These are phyloP conservation scores for Percina caprodes DNA, from an alignment of 2,113 vertebrate species.

Conservation along the genomic window DNA sequence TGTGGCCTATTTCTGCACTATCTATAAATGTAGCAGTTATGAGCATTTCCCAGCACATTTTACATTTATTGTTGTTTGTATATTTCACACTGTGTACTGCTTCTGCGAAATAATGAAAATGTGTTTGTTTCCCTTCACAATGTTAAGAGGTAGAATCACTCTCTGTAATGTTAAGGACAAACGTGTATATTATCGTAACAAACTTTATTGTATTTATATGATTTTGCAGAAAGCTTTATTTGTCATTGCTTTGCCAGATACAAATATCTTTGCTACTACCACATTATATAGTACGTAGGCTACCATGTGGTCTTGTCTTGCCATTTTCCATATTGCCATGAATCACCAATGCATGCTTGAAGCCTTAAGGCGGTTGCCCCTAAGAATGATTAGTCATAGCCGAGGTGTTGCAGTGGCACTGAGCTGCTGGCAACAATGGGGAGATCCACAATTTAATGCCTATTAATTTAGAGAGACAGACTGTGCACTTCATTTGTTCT, in stretches of 20 bases:
- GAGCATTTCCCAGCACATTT: not conserved
- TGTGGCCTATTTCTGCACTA: conserved; percentile 1
- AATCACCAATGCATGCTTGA: conserved; percentile 36
- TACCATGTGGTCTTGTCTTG: conserved; percentile 9
- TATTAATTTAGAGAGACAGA: conserved; percentile 46
- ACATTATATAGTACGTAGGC: not conserved
- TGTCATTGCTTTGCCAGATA: not conserved
- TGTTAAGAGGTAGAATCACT: not conserved
- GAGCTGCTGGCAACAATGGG: conserved; percentile 48
- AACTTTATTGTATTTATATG: not conserved
- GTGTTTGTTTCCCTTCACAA: conserved; percentile 14
- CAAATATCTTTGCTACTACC: not conserved
- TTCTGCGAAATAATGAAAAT: conserved; percentile 14
- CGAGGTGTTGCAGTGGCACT: conserved; percentile 51
- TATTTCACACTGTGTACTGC: not conserved
- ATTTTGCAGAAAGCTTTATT: not conserved
- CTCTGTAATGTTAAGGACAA: not conserved
- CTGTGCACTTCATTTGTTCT: conserved; percentile 54
- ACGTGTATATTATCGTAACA: not conserved
- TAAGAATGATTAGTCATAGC: conserved; percentile 69
- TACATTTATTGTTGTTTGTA: not conserved
- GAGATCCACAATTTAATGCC: conserved; percentile 59
- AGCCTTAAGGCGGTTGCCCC: conserved; percentile 32
- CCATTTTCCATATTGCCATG: conserved; percentile 27
- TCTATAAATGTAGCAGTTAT: conserved; percentile 13